A percentile compares a stretch with the other conserved stretches of the same genome.
These are phyloP conservation scores for Hylomyscus alleni DNA, from an alignment of 2,797 vertebrate species.

Conservation along the genomic window DNA sequence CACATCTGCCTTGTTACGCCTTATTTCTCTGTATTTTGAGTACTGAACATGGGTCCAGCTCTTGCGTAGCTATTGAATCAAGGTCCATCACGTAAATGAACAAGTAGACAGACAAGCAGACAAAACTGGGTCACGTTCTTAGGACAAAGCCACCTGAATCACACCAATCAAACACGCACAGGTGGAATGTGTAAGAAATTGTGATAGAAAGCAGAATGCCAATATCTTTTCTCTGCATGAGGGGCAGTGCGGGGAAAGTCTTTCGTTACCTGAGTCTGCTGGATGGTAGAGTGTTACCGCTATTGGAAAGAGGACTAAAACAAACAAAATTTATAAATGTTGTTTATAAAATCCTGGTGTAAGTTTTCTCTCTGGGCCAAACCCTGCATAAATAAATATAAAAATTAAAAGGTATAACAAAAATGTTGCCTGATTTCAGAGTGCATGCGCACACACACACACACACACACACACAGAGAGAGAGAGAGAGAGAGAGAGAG, in stretches of 20 bases:
- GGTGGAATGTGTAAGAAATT: neutral
- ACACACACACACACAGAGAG: too few relatives aligned
- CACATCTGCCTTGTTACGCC: fast-evolving
- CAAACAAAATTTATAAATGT: neutral
- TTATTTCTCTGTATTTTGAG: neutral
- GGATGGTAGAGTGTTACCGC: neutral
- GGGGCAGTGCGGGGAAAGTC: fast-evolving
- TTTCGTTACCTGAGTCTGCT: neutral
- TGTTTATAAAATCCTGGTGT: neutral
- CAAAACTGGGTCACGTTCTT: neutral
- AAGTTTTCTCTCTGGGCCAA: neutral
- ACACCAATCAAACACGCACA: neutral
- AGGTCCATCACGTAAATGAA: neutral
- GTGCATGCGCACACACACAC: neutral
- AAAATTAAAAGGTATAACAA: neutral
- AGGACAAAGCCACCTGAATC: neutral
- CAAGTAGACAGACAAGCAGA: neutral
- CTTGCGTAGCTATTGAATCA: neutral
- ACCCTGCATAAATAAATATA: neutral
- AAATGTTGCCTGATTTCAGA: neutral
- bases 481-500: too few relatives aligned
- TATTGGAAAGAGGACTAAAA: neutral
- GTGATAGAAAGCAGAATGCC: neutral
- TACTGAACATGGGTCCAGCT: neutral
- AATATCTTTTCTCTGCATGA: neutral